Conservation (phyloP, 2,888 invertebrate species). For the Calliopum simillimum region DNA sequence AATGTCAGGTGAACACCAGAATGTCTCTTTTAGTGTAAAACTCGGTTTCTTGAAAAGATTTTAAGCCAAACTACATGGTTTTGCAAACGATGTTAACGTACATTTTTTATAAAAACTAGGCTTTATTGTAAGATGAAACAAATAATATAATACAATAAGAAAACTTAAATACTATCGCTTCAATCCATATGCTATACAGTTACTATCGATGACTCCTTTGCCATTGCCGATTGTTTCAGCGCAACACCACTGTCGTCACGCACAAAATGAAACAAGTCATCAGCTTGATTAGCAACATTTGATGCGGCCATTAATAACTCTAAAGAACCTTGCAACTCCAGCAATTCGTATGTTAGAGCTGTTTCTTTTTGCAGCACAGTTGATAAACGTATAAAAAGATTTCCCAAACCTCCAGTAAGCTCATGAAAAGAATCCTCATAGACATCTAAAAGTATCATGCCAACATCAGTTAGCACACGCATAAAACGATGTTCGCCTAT, state of each 20-base stretch:
- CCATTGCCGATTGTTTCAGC: slow-evolving; percentile 58
- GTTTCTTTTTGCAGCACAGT: slow-evolving; percentile 76
- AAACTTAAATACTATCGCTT: slow-evolving; percentile 13
- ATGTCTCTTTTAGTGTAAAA: too few species aligned
- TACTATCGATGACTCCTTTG: slow-evolving; percentile 55
- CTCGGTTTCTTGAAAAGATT: too few species aligned
- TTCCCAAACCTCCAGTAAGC: slow-evolving; percentile 73
- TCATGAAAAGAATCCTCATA: slow-evolving; percentile 76
- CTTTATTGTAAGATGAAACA: too few species aligned
- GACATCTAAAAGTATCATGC: slow-evolving; percentile 80
- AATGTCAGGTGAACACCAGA: too few species aligned
- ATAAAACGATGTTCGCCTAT: slow-evolving; percentile 82
- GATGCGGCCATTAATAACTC: slow-evolving; percentile 75
- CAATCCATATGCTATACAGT: slow-evolving; percentile 45
- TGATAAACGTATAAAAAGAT: slow-evolving; percentile 73
- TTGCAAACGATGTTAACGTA: too few species aligned
- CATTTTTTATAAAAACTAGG: too few species aligned
- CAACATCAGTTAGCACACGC: slow-evolving; percentile 78
- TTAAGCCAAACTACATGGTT: too few species aligned
- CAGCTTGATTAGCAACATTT: slow-evolving; percentile 64
- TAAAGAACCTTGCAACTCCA: slow-evolving; percentile 78
- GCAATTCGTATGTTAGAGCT: slow-evolving; percentile 73
- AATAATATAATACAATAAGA: slow-evolving; percentile 18
- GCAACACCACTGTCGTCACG: slow-evolving; percentile 42
- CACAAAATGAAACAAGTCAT: slow-evolving; percentile 45